Percentiles rank a stretch among this genome's conserved stretches.
phyloP scores from a whole-genome alignment of 2,888 invertebrate genomes.

The Erebia aethiops region DNA sequence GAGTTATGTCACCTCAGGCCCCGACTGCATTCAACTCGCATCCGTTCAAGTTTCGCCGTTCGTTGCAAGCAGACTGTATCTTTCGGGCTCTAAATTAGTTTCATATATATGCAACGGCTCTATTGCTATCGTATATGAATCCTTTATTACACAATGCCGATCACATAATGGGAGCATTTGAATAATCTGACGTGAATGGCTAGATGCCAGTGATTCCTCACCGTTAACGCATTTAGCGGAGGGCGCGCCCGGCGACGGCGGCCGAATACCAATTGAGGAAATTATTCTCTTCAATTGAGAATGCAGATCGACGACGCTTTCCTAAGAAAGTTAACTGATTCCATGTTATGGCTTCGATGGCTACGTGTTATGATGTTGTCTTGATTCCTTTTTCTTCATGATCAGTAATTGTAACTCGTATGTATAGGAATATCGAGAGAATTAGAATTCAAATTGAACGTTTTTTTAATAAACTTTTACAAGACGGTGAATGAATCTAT shows the following conservation, averaged over 20 bases:
- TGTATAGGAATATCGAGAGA: too few species aligned
- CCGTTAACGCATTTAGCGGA: not conserved
- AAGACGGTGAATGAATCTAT: too few species aligned
- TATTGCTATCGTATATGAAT: not conserved
- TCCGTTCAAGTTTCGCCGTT: too few species aligned
- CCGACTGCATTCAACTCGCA: too few species aligned
- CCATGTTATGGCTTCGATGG: not conserved
- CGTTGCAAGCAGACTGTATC: too few species aligned
- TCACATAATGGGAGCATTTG: not conserved
- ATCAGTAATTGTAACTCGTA: not conserved
- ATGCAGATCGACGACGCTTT: slow-evolving; percentile 2
- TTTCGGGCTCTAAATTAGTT: not conserved
- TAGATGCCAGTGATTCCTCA: not conserved
- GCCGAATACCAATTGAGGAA: slow-evolving; percentile 10
- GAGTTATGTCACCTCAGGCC: too few species aligned
- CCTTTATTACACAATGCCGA: not conserved
- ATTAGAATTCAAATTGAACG: too few species aligned
- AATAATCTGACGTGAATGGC: not conserved
- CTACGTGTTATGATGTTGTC: not conserved
- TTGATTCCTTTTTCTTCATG: too few species aligned
- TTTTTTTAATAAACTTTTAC: too few species aligned
- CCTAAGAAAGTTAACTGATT: slow-evolving; percentile 3
- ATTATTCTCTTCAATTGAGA: slow-evolving; percentile 7
- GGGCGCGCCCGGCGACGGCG: not conserved
- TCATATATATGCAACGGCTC: not conserved